Evolutionary conservation across 1,140 invertebrate genomes (phyloP).

Genomic region (Ceratina calcarata): DNA sequence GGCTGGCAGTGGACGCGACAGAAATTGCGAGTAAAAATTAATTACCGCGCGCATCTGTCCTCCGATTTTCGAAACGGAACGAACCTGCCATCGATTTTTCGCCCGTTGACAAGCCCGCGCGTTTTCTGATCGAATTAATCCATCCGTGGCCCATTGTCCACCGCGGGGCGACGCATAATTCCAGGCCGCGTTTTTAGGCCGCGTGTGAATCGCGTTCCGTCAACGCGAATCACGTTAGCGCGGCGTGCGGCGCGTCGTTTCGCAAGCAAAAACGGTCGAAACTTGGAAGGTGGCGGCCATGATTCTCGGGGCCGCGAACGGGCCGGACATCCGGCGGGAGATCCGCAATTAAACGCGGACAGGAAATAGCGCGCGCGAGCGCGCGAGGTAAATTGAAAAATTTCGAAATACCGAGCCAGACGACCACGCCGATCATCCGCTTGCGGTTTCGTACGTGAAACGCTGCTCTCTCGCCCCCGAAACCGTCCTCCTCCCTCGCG

Average conservation of each 20-base stretch:
- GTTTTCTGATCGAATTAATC: slow-evolving; percentile 48
- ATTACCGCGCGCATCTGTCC: slow-evolving; percentile 15
- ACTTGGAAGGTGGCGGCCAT: slow-evolving; percentile 34
- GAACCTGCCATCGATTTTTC: slow-evolving; percentile 16
- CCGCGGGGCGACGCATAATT: slow-evolving; percentile 31
- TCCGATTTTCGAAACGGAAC: slow-evolving; percentile 26
- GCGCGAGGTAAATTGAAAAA: slow-evolving; percentile 43
- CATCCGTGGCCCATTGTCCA: slow-evolving; percentile 27
- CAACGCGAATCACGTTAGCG: slow-evolving; percentile 64
- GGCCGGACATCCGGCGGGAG: slow-evolving; percentile 23
- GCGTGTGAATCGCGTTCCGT: slow-evolving; percentile 62
- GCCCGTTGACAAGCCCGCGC: neutral
- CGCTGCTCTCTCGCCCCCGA: neutral
- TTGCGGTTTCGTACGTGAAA: slow-evolving; percentile 37
- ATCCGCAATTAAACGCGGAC: slow-evolving; percentile 45
- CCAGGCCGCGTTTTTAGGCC: slow-evolving; percentile 53
- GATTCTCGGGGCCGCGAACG: slow-evolving; percentile 20
- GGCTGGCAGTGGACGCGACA: no score
- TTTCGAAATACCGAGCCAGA: slow-evolving; percentile 34
- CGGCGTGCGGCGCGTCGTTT: slow-evolving; percentile 43
- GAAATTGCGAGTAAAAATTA: slow-evolving; percentile 24
- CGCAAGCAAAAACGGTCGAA: slow-evolving; percentile 1
- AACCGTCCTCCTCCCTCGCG: neutral
- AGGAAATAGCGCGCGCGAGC: slow-evolving; percentile 26
- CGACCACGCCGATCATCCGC: slow-evolving; percentile 41